Evolutionary conservation across 2,797 vertebrate species (phyloP).

Genomic region (Falco cherrug): DNA sequence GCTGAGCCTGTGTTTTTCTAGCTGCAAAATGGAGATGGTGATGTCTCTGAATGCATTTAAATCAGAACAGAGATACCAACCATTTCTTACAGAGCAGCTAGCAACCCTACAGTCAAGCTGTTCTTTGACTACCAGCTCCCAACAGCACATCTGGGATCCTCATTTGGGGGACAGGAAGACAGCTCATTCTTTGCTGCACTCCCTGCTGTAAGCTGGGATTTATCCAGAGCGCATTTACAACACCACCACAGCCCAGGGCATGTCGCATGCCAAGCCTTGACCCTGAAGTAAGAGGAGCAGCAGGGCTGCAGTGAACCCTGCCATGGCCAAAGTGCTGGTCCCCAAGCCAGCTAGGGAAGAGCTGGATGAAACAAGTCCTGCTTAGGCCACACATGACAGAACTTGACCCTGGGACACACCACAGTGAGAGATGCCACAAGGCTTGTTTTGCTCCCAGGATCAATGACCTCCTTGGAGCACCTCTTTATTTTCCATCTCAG

Average conservation of each 20-base stretch:
- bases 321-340: background rate
- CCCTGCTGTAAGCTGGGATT: background rate
- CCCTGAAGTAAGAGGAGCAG: background rate
- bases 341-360: accelerated
- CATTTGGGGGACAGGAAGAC: background rate
- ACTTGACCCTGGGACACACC: background rate
- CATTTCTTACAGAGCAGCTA: background rate
- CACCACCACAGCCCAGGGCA: accelerated
- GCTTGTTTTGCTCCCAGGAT: background rate
- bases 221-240: background rate
- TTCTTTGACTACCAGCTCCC: background rate
- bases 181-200: background rate
- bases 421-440: background rate
- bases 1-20: background rate
- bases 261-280: accelerated
- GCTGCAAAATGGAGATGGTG: background rate
- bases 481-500: background rate
- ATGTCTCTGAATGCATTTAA: background rate
- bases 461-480: background rate
- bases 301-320: background rate
- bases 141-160: background rate
- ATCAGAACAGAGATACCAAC: background rate
- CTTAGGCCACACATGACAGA: accelerated
- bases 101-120: background rate
- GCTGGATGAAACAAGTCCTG: background rate